Evolutionary conservation across 2,113 vertebrate genomes (phyloP), one percentile per base, ranked within the genome.

Genomic region (Perognathus longimembris): DNA sequence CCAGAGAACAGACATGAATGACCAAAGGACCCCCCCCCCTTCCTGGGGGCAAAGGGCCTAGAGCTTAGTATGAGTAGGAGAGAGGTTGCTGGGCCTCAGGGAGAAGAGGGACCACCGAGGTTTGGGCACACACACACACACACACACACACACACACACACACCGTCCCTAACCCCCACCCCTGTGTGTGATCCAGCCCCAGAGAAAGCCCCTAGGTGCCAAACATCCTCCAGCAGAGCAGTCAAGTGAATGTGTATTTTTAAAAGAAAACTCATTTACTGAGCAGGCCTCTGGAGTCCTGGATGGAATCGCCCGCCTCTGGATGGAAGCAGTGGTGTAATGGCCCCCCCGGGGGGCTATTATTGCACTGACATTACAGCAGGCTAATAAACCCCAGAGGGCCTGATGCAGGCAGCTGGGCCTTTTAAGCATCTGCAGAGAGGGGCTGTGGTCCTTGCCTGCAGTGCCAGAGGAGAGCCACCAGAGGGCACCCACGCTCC

Each of bases 211-310:
- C 57, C 36, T 42, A 5, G 6, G 50, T 42, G n/a, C 42, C 0
- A 5, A 90, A 73, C 11, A 28, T 7, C 24, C 66, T 74, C 63
- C 20, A 67, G 82, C 70, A 74, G 88, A 82, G 82, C 75, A 73
- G 93, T 85, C 90, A 73, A 92, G 82, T 4, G 75, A 61, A 83
- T 15, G 50, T 1, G 3, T 34, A 45, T 86, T 94, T 94, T 88
- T 79, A 74, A 94, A 92, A 95, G 90, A 95, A 95, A 94, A 85
- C 66, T 94, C 90, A 74, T 86, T 96, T 95, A 77, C 78, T 86
- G 88, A 92, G 88, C 84, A 86, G 88, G 83, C 80, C 86, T 84
- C 95, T 70, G 85, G 92, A 92, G 79, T 84, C 50, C 57, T 76
- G 73, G 94, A 59, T 64, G 86, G 82, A 90, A 83, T 64, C 71